phyloP scores from a whole-genome alignment of 2,888 invertebrate species.

The Deilephila porcellus region DNA sequence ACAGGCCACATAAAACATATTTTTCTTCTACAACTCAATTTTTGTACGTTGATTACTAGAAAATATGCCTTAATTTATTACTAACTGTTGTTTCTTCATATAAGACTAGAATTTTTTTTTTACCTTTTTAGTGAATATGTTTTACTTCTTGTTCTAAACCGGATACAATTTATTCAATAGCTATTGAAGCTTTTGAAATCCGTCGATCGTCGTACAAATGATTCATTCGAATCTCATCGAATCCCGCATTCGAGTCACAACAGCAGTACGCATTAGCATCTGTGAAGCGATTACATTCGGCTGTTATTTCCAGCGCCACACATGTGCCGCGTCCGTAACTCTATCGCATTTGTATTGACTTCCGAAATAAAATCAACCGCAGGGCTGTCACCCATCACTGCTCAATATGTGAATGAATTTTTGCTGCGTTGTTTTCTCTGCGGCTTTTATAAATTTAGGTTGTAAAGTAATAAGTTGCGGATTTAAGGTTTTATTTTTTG shows the following conservation, averaged over 20 bases:
- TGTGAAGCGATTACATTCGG: constrained; percentile 17
- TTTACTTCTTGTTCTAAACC: too few species aligned
- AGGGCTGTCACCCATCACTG: background rate
- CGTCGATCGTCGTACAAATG: background rate
- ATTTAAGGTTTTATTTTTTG: too few species aligned
- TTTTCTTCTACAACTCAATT: background rate
- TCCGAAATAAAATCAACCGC: constrained; percentile 18
- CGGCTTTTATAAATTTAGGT: too few species aligned
- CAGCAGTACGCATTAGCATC: constrained; percentile 1
- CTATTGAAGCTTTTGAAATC: background rate
- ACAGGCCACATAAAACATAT: background rate
- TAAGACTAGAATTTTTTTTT: too few species aligned
- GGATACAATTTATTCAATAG: background rate
- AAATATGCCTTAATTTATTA: too few species aligned
- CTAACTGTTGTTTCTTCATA: too few species aligned
- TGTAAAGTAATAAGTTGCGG: too few species aligned
- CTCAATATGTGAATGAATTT: background rate
- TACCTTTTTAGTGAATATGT: too few species aligned
- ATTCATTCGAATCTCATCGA: background rate
- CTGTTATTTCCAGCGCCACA: constrained; percentile 17
- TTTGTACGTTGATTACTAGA: background rate
- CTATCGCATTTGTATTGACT: constrained; percentile 14
- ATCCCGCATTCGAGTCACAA: background rate
- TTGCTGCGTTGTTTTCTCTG: too few species aligned
- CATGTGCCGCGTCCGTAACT: constrained; percentile 25